Conservation (phyloP, 2,888 invertebrate species). For the Dendrolimus pini region DNA sequence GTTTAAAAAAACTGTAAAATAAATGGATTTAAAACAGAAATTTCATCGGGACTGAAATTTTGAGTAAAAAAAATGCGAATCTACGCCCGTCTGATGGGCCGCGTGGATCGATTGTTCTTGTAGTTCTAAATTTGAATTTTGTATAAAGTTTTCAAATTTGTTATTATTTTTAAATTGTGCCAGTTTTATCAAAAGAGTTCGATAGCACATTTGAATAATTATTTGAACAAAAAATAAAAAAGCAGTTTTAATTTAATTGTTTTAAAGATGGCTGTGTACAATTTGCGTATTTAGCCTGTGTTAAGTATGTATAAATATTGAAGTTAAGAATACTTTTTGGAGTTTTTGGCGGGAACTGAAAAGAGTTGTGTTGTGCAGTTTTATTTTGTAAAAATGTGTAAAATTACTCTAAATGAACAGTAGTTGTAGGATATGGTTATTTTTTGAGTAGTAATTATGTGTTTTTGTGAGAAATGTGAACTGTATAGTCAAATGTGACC, state of each 20-base stretch:
- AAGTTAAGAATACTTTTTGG: no score
- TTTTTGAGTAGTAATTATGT: no score
- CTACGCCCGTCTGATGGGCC: constrained; percentile 50
- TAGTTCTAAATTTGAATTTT: constrained; percentile 46
- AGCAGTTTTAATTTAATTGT: constrained; percentile 5
- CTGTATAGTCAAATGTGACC: no score
- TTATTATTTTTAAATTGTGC: neutral
- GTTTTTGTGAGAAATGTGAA: no score
- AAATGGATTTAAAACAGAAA: constrained; percentile 52
- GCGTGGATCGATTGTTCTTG: constrained; percentile 47
- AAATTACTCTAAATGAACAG: no score
- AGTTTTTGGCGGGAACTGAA: no score
- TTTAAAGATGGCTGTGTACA: no score
- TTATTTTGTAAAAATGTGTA: no score
- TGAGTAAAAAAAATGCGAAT: constrained; percentile 56
- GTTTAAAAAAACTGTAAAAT: constrained; percentile 40
- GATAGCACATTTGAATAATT: constrained; percentile 10
- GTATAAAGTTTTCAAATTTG: constrained; percentile 7
- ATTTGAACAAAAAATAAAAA: constrained; percentile 15
- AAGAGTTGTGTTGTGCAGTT: no score
- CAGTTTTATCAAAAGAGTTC: neutral
- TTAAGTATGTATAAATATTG: no score
- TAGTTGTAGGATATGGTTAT: no score
- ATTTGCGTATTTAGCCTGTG: no score
- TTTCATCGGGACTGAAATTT: constrained; percentile 58